phyloP scores from a whole-genome alignment of 2,797 vertebrate genomes.

The Momotus momota region DNA sequence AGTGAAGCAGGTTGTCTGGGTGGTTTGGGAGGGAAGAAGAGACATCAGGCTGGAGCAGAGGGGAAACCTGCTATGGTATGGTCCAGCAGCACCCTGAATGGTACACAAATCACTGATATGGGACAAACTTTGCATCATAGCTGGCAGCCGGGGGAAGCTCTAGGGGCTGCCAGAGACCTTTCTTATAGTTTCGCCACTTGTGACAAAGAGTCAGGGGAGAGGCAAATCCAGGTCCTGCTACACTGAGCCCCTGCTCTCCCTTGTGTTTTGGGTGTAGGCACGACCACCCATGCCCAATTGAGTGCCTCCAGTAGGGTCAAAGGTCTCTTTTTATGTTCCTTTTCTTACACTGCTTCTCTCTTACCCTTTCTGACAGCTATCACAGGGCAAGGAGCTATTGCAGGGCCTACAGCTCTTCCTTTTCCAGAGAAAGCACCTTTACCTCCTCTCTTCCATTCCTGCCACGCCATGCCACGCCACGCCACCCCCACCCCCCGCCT shows the following conservation, averaged over 20 bases:
- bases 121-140: background rate
- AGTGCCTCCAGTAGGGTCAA: background rate
- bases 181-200: background rate
- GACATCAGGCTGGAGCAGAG: background rate
- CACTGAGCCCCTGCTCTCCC: background rate
- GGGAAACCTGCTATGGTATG: background rate
- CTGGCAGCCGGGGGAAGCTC: background rate
- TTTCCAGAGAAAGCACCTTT: background rate
- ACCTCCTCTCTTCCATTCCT: background rate
- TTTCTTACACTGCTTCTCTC: background rate
- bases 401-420: background rate
- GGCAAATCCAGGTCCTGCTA: background rate
- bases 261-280: background rate
- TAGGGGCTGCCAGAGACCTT: background rate
- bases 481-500: no score
- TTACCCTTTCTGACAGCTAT: background rate
- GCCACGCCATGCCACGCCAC: no score
- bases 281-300: accelerated
- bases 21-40: background rate
- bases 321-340: background rate
- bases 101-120: background rate
- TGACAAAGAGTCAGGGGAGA: background rate
- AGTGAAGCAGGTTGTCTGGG: background rate
- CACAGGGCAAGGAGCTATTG: background rate
- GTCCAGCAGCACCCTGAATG: background rate